Evolutionary conservation across 2,113 vertebrate species (phyloP).

Genomic region (Platichthys stellatus): DNA sequence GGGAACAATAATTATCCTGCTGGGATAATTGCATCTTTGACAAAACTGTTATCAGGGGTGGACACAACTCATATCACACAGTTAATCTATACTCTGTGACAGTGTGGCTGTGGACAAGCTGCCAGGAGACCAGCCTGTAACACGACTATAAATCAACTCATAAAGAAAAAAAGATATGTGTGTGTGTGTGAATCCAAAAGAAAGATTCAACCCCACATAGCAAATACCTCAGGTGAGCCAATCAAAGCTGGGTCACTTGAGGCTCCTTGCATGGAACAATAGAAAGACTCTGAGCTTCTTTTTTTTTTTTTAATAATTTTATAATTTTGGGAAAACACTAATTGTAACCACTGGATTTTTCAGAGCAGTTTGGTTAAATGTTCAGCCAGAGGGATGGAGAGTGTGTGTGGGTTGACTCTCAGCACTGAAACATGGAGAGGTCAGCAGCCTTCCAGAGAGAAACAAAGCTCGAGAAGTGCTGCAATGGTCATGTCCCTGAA

Average conservation of each 20-base stretch:
- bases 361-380: constrained; percentile 23
- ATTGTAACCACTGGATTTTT: not conserved
- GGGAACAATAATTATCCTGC: constrained; percentile 21
- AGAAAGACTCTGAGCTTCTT: constrained; percentile 9
- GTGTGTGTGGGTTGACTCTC: constrained; percentile 41
- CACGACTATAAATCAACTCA: constrained; percentile 21
- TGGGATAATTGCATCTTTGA: constrained; percentile 30
- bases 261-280: constrained; percentile 34
- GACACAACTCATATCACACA: constrained; percentile 40
- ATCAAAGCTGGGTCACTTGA: constrained; percentile 27
- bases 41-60: constrained; percentile 19
- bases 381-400: constrained; percentile 27
- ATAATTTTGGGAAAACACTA: constrained; percentile 7
- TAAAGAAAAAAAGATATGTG: constrained; percentile 1
- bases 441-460: constrained; percentile 23
- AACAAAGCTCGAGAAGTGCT: constrained; percentile 8
- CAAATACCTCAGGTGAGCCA: not conserved
- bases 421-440: constrained; percentile 9
- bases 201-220: not conserved
- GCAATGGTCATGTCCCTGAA: not conserved
- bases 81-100: constrained; percentile 36
- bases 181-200: not conserved
- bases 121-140: constrained; percentile 15
- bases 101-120: constrained; percentile 13
- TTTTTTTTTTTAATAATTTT: not conserved